A percentile compares a stretch with the other conserved stretches of the same genome.
These are phyloP conservation scores for Forbesichthys papilliferus DNA, from an alignment of 2,113 vertebrate genomes.

Conservation along the genomic window DNA sequence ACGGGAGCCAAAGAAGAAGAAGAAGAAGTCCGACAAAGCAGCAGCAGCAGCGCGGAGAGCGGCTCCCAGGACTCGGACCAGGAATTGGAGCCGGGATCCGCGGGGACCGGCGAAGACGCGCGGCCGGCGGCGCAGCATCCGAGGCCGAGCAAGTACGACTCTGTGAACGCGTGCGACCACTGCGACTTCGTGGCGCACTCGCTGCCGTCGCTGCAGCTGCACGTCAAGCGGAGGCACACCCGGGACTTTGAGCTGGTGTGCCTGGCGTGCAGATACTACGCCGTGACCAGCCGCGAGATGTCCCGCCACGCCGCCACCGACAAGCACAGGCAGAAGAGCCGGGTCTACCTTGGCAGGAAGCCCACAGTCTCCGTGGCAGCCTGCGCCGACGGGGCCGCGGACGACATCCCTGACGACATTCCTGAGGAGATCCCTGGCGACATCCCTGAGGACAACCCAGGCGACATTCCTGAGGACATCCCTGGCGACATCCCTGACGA, in stretches of 20 bases:
- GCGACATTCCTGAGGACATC: too few species aligned
- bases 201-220: conserved; percentile 85
- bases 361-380: too few species aligned
- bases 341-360: conserved; percentile 69
- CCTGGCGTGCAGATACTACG: conserved; percentile 93
- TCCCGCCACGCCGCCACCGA: conserved; percentile 89
- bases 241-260: conserved; percentile 94
- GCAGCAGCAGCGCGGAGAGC: conserved; percentile 19
- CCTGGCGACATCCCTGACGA: too few species aligned
- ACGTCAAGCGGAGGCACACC: conserved; percentile 90
- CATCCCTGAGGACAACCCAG: too few species aligned
- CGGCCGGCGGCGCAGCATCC: conserved; percentile 55
- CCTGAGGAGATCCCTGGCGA: too few species aligned
- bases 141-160: conserved; percentile 56
- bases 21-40: not conserved
- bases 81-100: conserved; percentile 49
- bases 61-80: not conserved
- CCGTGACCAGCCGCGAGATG: conserved; percentile 92
- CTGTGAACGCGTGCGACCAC: conserved; percentile 77
- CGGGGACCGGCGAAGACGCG: conserved; percentile 29
- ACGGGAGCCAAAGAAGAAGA: too few species aligned
- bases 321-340: conserved; percentile 89
- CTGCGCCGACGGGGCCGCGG: too few species aligned
- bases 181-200: conserved; percentile 89
- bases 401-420: not conserved